phyloP scores from a whole-genome alignment of 2,797 vertebrate genomes.

The Synaphobranchus kaupii region DNA sequence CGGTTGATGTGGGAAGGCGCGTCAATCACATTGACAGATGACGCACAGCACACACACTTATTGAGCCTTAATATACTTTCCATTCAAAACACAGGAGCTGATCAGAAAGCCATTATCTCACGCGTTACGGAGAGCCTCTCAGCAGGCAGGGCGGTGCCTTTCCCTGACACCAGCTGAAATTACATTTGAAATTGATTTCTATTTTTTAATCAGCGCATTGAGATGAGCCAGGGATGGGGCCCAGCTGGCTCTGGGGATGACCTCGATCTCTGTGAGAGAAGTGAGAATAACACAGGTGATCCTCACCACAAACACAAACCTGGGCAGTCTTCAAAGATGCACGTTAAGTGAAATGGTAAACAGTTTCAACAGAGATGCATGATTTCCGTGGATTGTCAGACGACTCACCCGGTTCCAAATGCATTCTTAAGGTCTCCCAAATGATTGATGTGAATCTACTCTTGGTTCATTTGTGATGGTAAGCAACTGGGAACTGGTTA shows the following conservation, averaged over 20 bases:
- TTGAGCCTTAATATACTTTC: conserved; percentile 37
- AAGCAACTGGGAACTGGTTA: too few species aligned
- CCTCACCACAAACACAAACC: neutral
- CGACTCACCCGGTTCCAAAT: neutral
- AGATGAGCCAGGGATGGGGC: neutral
- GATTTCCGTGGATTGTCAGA: neutral
- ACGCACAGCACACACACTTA: conserved; percentile 27
- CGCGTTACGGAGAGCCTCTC: conserved; percentile 16
- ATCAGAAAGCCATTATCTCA: conserved; percentile 60
- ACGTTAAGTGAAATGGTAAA: neutral
- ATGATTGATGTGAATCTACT: neutral
- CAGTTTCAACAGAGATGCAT: neutral
- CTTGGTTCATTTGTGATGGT: neutral
- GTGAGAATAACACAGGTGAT: neutral
- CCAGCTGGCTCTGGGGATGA: neutral
- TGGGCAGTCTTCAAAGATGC: neutral
- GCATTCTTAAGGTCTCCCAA: neutral
- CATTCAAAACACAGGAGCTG: conserved; percentile 45
- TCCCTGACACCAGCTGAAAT: conserved; percentile 23
- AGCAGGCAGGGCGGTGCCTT: neutral
- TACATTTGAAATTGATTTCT: conserved; percentile 26
- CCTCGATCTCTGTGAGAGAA: neutral
- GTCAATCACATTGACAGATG: conserved; percentile 41
- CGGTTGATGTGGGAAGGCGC: conserved; percentile 38
- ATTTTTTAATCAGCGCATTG: conserved; percentile 18